Conservation (phyloP, 2,113 vertebrate genomes). For the Oreochromis niloticus region DNA sequence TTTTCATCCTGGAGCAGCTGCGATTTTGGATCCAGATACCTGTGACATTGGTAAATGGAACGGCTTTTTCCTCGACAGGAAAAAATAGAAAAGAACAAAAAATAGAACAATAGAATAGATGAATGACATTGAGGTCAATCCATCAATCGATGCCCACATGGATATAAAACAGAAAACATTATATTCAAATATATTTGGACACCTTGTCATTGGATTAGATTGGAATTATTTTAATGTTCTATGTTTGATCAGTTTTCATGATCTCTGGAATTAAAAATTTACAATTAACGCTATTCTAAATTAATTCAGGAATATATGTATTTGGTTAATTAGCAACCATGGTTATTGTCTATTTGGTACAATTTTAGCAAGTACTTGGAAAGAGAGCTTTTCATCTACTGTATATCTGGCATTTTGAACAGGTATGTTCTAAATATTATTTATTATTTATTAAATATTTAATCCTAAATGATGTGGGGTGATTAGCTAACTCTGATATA, state of each 20-base stretch:
- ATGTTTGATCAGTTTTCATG: neutral
- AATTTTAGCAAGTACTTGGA: neutral
- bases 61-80: fast-evolving
- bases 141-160: neutral
- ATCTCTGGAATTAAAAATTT: neutral
- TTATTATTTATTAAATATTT: neutral
- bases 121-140: neutral
- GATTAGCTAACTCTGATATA: neutral
- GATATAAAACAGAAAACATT: neutral
- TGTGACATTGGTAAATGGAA: neutral
- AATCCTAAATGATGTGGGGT: neutral
- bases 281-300: neutral
- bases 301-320: neutral
- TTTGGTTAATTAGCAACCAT: neutral
- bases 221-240: neutral
- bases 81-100: neutral
- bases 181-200: neutral
- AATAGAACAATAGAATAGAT: neutral
- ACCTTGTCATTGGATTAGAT: neutral
- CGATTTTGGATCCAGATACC: neutral
- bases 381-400: neutral
- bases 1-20: neutral
- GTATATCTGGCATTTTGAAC: neutral
- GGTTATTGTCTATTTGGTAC: neutral
- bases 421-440: neutral